These are phyloP conservation scores for Enteromius fasciolatus DNA, from an alignment of 2,797 vertebrate species.

Conservation along the genomic window DNA sequence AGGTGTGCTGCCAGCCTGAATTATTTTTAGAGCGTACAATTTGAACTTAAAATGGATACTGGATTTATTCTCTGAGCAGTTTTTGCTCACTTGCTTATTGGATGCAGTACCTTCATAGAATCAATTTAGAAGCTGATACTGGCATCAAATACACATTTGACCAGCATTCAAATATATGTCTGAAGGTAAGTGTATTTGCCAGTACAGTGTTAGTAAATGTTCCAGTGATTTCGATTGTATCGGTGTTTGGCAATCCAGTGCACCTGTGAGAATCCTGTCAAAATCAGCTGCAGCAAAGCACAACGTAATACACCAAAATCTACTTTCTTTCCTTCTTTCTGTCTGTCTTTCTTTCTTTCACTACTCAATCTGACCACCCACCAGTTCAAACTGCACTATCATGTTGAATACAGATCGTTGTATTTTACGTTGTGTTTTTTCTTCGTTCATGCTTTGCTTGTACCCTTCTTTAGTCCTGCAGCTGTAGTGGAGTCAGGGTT, in stretches of 20 bases:
- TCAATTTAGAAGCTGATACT: conserved; percentile 53
- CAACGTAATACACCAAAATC: conserved; percentile 67
- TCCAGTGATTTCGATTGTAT: conserved; percentile 44
- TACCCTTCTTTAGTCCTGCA: conserved; percentile 89
- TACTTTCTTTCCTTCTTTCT: conserved; percentile 4
- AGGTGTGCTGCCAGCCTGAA: neutral
- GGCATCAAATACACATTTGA: conserved; percentile 61
- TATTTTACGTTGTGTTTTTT: conserved; percentile 84
- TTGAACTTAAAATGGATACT: neutral
- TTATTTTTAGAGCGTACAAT: neutral
- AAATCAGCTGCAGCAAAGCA: conserved; percentile 77
- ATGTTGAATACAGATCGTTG: conserved; percentile 76
- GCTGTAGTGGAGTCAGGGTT: conserved; percentile 93
- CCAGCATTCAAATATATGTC: conserved; percentile 51
- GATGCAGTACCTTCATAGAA: conserved; percentile 72
- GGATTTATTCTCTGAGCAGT: neutral
- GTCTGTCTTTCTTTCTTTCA: conserved; percentile 33
- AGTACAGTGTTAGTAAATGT: conserved; percentile 61
- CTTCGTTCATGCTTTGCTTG: conserved; percentile 95
- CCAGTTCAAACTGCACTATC: conserved; percentile 73
- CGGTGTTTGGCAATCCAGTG: conserved; percentile 26
- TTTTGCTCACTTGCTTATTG: neutral
- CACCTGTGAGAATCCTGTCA: conserved; percentile 64
- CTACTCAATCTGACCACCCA: conserved; percentile 69
- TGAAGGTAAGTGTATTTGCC: conserved; percentile 63